These are phyloP conservation scores for Cotesia typhae DNA, from an alignment of 1,140 invertebrate genomes.

Conservation along the genomic window DNA sequence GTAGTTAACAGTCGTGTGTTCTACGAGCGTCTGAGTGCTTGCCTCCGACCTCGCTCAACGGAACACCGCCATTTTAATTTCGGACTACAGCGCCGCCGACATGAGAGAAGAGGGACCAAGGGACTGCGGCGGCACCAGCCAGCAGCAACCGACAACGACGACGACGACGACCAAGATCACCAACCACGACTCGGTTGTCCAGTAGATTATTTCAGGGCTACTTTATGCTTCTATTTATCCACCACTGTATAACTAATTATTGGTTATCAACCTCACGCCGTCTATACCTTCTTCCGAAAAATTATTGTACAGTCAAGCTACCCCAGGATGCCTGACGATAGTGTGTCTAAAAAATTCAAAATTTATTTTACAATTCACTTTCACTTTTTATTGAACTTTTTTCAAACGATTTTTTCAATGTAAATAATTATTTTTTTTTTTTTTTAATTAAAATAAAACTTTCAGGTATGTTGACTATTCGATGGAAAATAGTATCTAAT, in stretches of 20 bases:
- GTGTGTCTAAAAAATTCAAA: too few species aligned
- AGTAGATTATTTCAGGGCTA: background rate
- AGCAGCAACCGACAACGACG: constrained; percentile 4
- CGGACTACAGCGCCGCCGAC: constrained; percentile 22
- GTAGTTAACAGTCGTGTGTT: constrained; percentile 5
- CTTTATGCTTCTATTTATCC: background rate
- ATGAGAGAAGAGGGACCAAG: constrained; percentile 30
- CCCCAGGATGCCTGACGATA: too few species aligned
- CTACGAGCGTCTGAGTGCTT: constrained; percentile 30
- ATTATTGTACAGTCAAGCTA: too few species aligned
- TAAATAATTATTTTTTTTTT: too few species aligned
- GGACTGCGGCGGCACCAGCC: constrained; percentile 24
- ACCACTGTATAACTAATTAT: background rate
- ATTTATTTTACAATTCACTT: too few species aligned
- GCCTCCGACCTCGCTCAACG: constrained; percentile 38
- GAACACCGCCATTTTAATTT: constrained; percentile 63
- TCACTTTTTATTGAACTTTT: too few species aligned
- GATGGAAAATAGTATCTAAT: background rate
- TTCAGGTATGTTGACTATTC: too few species aligned
- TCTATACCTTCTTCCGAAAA: too few species aligned
- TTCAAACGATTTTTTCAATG: too few species aligned
- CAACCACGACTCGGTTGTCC: background rate
- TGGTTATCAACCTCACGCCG: too few species aligned
- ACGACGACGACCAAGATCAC: background rate
- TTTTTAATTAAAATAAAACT: too few species aligned